Percentiles rank a stretch among this genome's conserved stretches.
phyloP scores from a whole-genome alignment of 2,888 invertebrate genomes.

The Horisme vitalbata region DNA sequence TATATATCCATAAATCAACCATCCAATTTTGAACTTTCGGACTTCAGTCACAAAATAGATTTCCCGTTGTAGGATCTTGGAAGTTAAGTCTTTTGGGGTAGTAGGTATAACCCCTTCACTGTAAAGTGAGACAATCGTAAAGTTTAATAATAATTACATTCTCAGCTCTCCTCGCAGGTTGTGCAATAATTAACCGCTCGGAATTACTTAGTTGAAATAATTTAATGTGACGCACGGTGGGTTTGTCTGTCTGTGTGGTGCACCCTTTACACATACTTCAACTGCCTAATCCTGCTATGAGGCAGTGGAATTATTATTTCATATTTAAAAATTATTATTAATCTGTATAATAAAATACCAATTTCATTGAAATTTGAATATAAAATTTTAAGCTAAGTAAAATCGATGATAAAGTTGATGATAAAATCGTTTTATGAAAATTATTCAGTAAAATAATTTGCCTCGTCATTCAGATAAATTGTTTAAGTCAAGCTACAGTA shows the following conservation, averaged over 20 bases:
- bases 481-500: too few relatives aligned
- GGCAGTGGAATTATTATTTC: constrained; percentile 8
- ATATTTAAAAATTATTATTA: neutral
- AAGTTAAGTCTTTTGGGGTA: constrained; percentile 44
- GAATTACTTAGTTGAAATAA: constrained; percentile 83
- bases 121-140: constrained; percentile 83
- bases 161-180: constrained; percentile 81
- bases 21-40: constrained; percentile 44
- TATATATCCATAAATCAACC: constrained; percentile 26
- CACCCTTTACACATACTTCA: constrained; percentile 10
- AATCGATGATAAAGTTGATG: too few relatives aligned
- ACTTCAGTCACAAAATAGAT: constrained; percentile 29
- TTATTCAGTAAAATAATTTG: too few relatives aligned
- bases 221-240: constrained; percentile 76
- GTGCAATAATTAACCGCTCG: constrained; percentile 82
- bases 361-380: too few relatives aligned
- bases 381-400: too few relatives aligned
- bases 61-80: constrained; percentile 35
- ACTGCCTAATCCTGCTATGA: constrained; percentile 32
- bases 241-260: constrained; percentile 50
- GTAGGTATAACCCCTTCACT: constrained; percentile 45
- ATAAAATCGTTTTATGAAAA: too few relatives aligned
- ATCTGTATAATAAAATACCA: neutral
- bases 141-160: constrained; percentile 84
- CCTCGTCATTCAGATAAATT: too few relatives aligned